Conservation (phyloP, 2,888 invertebrate genomes). For the Drosophila sordidapex region DNA sequence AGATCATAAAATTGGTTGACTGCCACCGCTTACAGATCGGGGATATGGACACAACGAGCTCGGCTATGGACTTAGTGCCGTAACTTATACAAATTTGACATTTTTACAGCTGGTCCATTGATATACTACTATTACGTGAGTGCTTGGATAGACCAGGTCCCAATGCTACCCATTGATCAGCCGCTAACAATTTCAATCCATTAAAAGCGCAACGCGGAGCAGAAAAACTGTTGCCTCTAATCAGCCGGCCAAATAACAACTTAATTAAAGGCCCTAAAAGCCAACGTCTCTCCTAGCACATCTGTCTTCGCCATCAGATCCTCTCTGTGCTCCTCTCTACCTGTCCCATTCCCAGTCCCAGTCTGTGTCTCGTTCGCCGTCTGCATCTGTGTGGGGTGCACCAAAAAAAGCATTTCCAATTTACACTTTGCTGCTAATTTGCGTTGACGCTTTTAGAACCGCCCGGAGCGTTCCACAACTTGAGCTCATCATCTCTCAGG, state of each 20-base stretch:
- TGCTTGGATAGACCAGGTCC: conserved; percentile 1
- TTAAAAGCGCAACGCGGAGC: conserved; percentile 41
- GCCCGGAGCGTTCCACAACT: conserved; percentile 66
- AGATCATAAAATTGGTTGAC: conserved; percentile 70
- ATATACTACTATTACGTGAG: conserved; percentile 1
- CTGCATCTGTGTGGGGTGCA: conserved; percentile 66
- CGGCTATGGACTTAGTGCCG: conserved; percentile 24
- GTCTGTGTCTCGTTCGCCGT: conserved; percentile 32
- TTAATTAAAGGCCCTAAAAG: conserved; percentile 75
- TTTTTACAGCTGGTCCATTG: conserved; percentile 63
- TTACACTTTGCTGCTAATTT: conserved; percentile 81
- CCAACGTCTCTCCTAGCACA: conserved; percentile 33
- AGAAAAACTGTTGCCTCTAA: conserved; percentile 70
- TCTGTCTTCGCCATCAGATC: conserved; percentile 7
- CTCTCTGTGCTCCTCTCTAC: not conserved
- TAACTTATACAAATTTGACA: conserved; percentile 80
- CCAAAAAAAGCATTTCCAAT: conserved; percentile 80
- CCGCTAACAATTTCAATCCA: conserved; percentile 53
- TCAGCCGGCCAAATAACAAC: conserved; percentile 75
- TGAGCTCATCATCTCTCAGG: conserved; percentile 47
- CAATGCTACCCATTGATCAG: conserved; percentile 44
- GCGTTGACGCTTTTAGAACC: conserved; percentile 79
- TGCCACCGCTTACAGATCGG: conserved; percentile 27
- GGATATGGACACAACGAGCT: not conserved
- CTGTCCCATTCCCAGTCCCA: not conserved